Percentiles rank a stretch among this genome's conserved stretches.
phyloP scores from a whole-genome alignment of 2,888 invertebrate genomes.

The Leptothorax acervorum region DNA sequence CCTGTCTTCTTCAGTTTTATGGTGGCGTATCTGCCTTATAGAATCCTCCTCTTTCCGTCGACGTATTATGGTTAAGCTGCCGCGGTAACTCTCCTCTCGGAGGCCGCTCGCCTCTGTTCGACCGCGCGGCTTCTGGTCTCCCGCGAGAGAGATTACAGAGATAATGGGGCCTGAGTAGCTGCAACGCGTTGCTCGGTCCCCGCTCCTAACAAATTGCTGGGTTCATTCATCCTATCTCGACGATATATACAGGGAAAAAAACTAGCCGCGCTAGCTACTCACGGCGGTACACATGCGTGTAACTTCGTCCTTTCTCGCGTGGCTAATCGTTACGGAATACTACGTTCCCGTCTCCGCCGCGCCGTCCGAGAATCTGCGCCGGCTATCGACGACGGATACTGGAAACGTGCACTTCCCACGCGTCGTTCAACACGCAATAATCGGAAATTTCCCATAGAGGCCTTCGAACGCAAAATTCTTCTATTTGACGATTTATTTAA shows the following conservation, averaged over 20 bases:
- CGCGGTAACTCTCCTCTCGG: slow-evolving; percentile 63
- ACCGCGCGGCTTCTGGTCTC: slow-evolving; percentile 76
- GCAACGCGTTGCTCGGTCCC: slow-evolving; percentile 75
- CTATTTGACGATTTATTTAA: not conserved
- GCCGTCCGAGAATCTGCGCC: not conserved
- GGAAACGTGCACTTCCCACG: slow-evolving; percentile 33
- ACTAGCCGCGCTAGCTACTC: slow-evolving; percentile 79
- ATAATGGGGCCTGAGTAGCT: slow-evolving; percentile 74
- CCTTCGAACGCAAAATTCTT: slow-evolving; percentile 8
- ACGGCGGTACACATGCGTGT: slow-evolving; percentile 51
- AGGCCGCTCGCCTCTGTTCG: slow-evolving; percentile 70
- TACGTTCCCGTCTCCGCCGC: not conserved
- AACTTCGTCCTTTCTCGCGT: slow-evolving; percentile 67
- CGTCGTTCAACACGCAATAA: slow-evolving; percentile 22
- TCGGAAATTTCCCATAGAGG: slow-evolving; percentile 13
- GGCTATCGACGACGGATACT: slow-evolving; percentile 31
- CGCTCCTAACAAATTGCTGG: slow-evolving; percentile 85
- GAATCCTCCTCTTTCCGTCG: slow-evolving; percentile 70
- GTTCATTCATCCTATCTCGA: slow-evolving; percentile 84
- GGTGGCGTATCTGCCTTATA: slow-evolving; percentile 72
- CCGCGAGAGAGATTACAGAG: slow-evolving; percentile 76
- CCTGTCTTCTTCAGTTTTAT: slow-evolving; percentile 62
- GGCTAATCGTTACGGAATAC: slow-evolving; percentile 50
- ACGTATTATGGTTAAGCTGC: slow-evolving; percentile 79
- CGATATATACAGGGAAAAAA: slow-evolving; percentile 81